Percentiles rank a stretch among this genome's conserved stretches.
These are phyloP conservation scores for Anastrepha ludens DNA, from an alignment of 1,140 invertebrate genomes.

Conservation along the genomic window DNA sequence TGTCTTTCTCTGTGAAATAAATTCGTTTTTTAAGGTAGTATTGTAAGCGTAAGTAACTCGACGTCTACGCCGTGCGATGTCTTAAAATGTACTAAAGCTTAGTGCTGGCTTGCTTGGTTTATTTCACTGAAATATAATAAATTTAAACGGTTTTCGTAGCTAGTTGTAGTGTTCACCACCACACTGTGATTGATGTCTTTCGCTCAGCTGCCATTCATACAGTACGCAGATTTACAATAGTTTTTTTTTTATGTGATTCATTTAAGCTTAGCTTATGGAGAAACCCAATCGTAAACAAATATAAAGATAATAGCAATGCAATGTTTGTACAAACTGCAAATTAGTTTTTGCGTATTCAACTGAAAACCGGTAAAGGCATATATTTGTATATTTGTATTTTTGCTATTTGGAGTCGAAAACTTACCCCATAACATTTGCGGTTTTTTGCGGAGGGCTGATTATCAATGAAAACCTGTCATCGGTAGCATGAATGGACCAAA, in stretches of 20 bases:
- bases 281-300: neutral
- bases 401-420: no score
- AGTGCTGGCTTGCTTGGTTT: neutral
- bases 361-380: neutral
- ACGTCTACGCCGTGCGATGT: neutral
- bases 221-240: neutral
- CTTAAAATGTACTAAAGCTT: constrained; percentile 45
- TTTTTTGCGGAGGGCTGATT: no score
- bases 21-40: neutral
- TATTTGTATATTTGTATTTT: neutral
- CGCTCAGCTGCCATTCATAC: neutral
- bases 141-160: constrained; percentile 1
- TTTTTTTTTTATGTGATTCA: constrained; percentile 7
- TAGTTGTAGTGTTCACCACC: neutral
- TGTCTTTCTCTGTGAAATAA: neutral
- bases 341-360: neutral
- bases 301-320: neutral
- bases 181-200: neutral
- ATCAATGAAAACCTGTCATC: no score
- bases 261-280: neutral
- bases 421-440: no score
- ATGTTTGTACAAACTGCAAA: no score
- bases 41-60: neutral
- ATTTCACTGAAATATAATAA: constrained; percentile 21
- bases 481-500: no score